Evolutionary conservation across 2,797 vertebrate genomes (phyloP).

Genomic region (Sebastes minor): DNA sequence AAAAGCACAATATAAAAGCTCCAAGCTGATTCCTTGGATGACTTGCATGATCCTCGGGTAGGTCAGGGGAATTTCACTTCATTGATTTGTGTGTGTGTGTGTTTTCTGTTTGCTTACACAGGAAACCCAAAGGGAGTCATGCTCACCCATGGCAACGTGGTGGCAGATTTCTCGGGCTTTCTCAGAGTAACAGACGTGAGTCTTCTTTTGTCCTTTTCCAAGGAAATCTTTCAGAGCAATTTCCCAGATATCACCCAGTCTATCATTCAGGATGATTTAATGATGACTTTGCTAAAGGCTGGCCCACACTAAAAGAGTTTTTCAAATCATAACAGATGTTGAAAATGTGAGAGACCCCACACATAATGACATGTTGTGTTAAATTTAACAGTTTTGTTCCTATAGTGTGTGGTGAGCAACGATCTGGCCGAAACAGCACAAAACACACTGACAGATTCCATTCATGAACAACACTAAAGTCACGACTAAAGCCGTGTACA

Average conservation of each 20-base stretch:
- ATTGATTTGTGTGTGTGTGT: background rate
- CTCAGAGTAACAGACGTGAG: slow-evolving; percentile 98
- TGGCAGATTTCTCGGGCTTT: slow-evolving; percentile 97
- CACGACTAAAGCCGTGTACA: too few species aligned
- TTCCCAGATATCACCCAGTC: background rate
- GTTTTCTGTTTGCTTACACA: slow-evolving; percentile 54
- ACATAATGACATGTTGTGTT: too few species aligned
- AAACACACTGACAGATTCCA: accelerated
- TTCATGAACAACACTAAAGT: too few species aligned
- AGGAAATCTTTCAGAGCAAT: background rate
- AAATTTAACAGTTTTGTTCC: too few species aligned
- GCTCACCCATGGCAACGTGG: slow-evolving; percentile 97
- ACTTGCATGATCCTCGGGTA: accelerated
- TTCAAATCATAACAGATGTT: too few species aligned
- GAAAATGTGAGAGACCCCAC: too few species aligned
- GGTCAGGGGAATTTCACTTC: background rate
- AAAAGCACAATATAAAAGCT: too few species aligned
- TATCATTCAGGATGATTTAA: background rate
- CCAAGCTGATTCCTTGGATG: background rate
- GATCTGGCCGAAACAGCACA: too few species aligned
- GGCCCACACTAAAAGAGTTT: too few species aligned
- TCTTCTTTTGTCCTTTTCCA: slow-evolving; percentile 70
- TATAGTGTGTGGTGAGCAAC: too few species aligned
- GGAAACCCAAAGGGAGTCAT: slow-evolving; percentile 99
- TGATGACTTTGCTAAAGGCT: background rate